Percentiles rank a stretch among this genome's conserved stretches.
These are phyloP conservation scores for Actinostola sp. DNA, from an alignment of 92 coral and sea anemone genomes.

Conservation along the genomic window DNA sequence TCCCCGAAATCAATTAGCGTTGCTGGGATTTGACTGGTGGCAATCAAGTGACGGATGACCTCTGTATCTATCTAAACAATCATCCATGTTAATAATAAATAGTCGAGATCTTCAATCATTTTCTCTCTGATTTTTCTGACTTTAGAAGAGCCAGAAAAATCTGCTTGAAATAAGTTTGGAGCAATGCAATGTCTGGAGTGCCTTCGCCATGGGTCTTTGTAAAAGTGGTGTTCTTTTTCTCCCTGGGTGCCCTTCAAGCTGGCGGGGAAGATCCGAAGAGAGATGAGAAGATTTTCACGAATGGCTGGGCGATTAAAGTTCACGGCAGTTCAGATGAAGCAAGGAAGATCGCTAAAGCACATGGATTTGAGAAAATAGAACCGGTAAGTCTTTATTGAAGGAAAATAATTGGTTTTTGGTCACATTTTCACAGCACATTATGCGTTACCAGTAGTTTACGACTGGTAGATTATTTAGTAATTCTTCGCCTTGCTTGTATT, in stretches of 20 bases:
- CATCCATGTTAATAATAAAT: constrained; percentile 77
- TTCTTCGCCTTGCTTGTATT: constrained; percentile 30
- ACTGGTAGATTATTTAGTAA: constrained; percentile 44
- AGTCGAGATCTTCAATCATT: constrained; percentile 46
- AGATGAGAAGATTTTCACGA: constrained; percentile 80
- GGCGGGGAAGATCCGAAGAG: constrained; percentile 31
- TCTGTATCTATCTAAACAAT: constrained; percentile 70
- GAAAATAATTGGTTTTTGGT: not conserved
- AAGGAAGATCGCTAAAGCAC: constrained; percentile 80
- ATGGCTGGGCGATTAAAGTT: constrained; percentile 96
- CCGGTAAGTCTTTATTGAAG: constrained; percentile 59
- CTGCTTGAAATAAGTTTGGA: constrained; percentile 66
- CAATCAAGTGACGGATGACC: constrained; percentile 71
- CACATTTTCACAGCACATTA: constrained; percentile 23
- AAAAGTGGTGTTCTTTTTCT: constrained; percentile 49
- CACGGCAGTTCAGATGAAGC: constrained; percentile 87
- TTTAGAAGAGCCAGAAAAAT: constrained; percentile 42
- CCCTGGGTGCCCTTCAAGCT: constrained; percentile 17
- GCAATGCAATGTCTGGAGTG: constrained; percentile 95
- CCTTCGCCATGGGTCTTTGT: constrained; percentile 81
- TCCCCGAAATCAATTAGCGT: constrained; percentile 67
- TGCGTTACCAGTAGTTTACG: constrained; percentile 32
- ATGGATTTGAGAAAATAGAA: constrained; percentile 91
- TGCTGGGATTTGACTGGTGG: constrained; percentile 83
- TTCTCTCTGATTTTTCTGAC: constrained; percentile 63